Evolutionary conservation across 2,797 vertebrate species (phyloP).

Genomic region (Menidia menidia): DNA sequence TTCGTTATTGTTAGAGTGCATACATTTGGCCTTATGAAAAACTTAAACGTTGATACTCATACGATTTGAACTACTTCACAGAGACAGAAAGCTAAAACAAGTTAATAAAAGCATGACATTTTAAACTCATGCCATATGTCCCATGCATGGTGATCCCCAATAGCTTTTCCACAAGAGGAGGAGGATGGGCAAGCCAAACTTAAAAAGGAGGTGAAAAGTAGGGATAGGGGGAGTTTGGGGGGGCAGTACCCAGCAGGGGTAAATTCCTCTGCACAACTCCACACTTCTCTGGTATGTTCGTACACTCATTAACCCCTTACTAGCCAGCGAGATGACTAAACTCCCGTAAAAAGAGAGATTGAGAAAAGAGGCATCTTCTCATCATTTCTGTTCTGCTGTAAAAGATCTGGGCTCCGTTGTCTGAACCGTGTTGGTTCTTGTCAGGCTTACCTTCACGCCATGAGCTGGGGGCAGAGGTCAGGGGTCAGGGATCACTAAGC

Average conservation of each 20-base stretch:
- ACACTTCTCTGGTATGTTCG: constrained; percentile 48
- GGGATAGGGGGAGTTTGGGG: constrained; percentile 14
- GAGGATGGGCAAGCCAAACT: constrained; percentile 10
- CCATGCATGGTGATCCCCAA: constrained; percentile 3
- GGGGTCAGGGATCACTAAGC: constrained; percentile 52
- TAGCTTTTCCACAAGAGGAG: not conserved
- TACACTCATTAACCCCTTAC: constrained; percentile 64
- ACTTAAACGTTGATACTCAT: too few species aligned
- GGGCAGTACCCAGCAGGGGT: constrained; percentile 48
- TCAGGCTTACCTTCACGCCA: constrained; percentile 36
- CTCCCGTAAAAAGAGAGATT: constrained; percentile 14
- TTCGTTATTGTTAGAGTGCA: too few species aligned
- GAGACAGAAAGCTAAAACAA: too few species aligned
- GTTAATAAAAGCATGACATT: too few species aligned
- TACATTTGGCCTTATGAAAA: too few species aligned
- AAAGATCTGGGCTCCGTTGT: constrained; percentile 11
- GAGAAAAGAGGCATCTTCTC: constrained; percentile 23
- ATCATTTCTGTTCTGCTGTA: constrained; percentile 14
- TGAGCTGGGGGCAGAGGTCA: constrained; percentile 55
- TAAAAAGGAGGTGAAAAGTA: constrained; percentile 39
- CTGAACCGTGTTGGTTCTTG: constrained; percentile 30
- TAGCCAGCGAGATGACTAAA: constrained; percentile 14
- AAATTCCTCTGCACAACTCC: constrained; percentile 58
- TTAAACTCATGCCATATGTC: not conserved
- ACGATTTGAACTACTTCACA: too few species aligned